Evolutionary conservation across 2,113 vertebrate genomes (phyloP).

Genomic region (Capricornis sumatraensis): DNA sequence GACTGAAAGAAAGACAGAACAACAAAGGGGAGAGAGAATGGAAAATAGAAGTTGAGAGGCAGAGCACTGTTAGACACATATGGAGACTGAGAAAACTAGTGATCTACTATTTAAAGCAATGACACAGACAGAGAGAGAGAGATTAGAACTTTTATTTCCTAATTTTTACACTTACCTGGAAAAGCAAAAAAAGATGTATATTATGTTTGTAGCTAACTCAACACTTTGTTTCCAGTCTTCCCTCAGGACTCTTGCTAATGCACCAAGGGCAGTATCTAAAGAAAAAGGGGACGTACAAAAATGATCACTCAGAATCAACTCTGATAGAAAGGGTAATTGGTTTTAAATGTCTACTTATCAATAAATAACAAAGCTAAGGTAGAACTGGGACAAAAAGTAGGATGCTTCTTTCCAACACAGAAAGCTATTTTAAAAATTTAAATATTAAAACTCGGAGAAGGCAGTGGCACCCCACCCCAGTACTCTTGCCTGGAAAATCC

Average conservation of each 20-base stretch:
- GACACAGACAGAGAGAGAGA: not conserved
- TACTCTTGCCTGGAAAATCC: no score
- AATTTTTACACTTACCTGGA: conserved; percentile 85
- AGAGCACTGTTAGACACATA: not conserved
- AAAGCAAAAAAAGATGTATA: conserved; percentile 95
- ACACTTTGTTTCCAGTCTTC: conserved; percentile 97
- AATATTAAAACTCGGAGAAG: not conserved
- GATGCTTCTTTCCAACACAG: conserved; percentile 52
- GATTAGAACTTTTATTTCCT: not conserved
- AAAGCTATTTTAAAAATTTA: conserved; percentile 36
- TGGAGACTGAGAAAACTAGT: not conserved
- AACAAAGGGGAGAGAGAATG: not conserved
- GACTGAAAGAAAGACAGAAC: not conserved
- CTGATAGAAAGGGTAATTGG: conserved; percentile 28
- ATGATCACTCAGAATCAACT: not conserved
- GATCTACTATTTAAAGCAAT: not conserved
- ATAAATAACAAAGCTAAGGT: conserved; percentile 58
- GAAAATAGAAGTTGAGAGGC: not conserved
- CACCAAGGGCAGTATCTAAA: conserved; percentile 90
- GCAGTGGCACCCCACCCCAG: no score
- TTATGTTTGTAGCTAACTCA: conserved; percentile 94
- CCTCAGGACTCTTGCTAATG: conserved; percentile 90
- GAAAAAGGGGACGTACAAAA: conserved; percentile 25
- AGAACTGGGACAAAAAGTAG: conserved; percentile 56
- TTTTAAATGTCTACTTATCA: conserved; percentile 64